Evolutionary conservation across 2,113 vertebrate species (phyloP), one percentile per base, ranked within the genome.

Genomic region (Catharus minimus): DNA sequence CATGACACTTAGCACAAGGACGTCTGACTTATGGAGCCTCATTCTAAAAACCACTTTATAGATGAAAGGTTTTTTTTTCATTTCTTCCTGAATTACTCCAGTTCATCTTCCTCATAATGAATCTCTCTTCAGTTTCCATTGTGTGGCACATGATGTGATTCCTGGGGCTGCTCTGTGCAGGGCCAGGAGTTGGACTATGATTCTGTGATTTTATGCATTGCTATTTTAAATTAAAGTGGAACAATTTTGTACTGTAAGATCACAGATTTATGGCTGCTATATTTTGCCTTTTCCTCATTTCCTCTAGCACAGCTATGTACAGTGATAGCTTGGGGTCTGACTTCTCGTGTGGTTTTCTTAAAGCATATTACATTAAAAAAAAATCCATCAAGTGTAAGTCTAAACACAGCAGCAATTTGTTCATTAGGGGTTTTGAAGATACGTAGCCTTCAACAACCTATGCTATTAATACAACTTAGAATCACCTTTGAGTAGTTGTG

Each of bases 151-250:
- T 24, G 19, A n/a, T 60, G 28, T 47, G 47, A 26, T 55, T 67
- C 47, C 47, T 61, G 30, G 47, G 20, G 61, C 14, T 55, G 61
- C 17, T 18, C 32, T 41, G 26, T 41, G 39, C 24, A 61, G 6
- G 16, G 30, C 17, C 30, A 23, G 53, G 46, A 47, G 39, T 3
- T 55, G 39, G 46, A 26, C 46, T 67, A 12, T 38, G 62, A 67
- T 22, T 81, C 39, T 47, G 5, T 74, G 53, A 67, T 67, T 90
- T 82, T 87, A 28, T 74, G 15, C 80, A 78, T 72, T 75, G 14
- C 43, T 82, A 32, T 72, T 94, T 92, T 67, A 86, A 86, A 61
- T 91, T 26, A n/a, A 66, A 86, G 60, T 50, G 38, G 81, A 94
- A 33, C 15, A 24, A 6, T 33, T 86, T 50, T 56, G 23, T 33